Evolutionary conservation across 2,888 invertebrate species (phyloP), one percentile per base, ranked within the genome.

Genomic region (Spodoptera picta): DNA sequence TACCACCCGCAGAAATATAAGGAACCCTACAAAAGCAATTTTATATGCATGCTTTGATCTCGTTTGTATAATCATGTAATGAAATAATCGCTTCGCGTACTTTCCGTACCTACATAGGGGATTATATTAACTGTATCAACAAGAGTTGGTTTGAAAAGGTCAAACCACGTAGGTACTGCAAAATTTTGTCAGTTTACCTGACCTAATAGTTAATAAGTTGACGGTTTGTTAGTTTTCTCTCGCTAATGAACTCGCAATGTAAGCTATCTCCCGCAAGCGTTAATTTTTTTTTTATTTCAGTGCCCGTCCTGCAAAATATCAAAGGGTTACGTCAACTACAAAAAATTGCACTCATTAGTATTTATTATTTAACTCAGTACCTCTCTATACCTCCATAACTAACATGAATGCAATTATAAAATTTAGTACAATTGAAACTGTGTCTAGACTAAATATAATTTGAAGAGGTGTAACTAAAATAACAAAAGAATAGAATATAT

Each of bases 151-250:
- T 44, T 31, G 50, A n/a, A 19, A 42, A 45, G 49, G 60, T 50
- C 73, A 66, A 11, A 9, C 44, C 66, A 72, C 42, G 73, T 50
- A 72, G 41, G 66, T 50, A 57, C 44, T 60, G 44, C 42, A 54
- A 57, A 67, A 73, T 73, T 66, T 50, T 67, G 56, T 47, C 47
- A 14, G 53, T 57, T n/a, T 42, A 53, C 43, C 53, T 23, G 24
- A 9, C 46, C 23, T 54, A 41, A 62, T 62, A 43, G 46, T 44
- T 54, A 27, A 54, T 72, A 57, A 54, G 53, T 57, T n/a, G 44
- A 45, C 50, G 23, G 47, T 69, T 60, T 45, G 14, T n/a, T 4
- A 14, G 19, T 10, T 48, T 48, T 41, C 43, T 31, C 24, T 23
- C 48, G 45, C 41, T 41, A 43, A 47, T 57, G 53, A 36, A 36